Evolutionary conservation across 2,888 invertebrate species (phyloP), one percentile per base, ranked within the genome.

Genomic region (Rotaria socialis): DNA sequence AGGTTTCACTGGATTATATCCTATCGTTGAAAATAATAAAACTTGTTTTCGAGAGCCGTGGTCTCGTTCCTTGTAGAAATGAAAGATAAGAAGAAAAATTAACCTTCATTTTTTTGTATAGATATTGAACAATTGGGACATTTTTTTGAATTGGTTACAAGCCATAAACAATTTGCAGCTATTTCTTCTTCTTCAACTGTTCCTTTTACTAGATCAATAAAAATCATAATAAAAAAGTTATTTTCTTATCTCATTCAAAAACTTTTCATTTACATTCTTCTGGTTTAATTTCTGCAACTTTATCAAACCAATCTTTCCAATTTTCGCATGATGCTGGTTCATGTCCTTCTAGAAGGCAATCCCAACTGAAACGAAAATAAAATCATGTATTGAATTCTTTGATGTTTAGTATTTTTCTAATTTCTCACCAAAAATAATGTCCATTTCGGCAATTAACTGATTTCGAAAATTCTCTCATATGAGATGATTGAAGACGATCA

Each of bases 371-470:
- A 52, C 16, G 16, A 52, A 16, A 52, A 16, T 16, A 16, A 14
- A 52, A 52, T 16, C 3, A 3, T 11, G 14, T 16, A 4, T 11
- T 10, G 11, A 47, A 47, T 2, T 14, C 14, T 11, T 3, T 52
- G 11, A 11, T 11, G 3, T 11, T 52, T 52, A 3, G 3, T 52
- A 14, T 52, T 52, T 11, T 14, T 60, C 75, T 41, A 58, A 87
- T 89, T 90, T 92, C 93, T 94, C 94, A 94, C 89, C 94, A 94
- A 90, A 94, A 94, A 89, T 93, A 93, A 89, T 94, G 94, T 19
- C 93, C 93, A 89, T 93, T 93, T n/a, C 94, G 94, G 90, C 94
- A 94, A 90, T 94, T 94, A 35, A 94, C 94, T 10, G 94, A 93
- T 88, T 93, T 93, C 2, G 93, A 93, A 19, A 85, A 84, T 93